These are phyloP conservation scores for Pterostichus niger DNA, from an alignment of 2,888 invertebrate species.

Conservation along the genomic window DNA sequence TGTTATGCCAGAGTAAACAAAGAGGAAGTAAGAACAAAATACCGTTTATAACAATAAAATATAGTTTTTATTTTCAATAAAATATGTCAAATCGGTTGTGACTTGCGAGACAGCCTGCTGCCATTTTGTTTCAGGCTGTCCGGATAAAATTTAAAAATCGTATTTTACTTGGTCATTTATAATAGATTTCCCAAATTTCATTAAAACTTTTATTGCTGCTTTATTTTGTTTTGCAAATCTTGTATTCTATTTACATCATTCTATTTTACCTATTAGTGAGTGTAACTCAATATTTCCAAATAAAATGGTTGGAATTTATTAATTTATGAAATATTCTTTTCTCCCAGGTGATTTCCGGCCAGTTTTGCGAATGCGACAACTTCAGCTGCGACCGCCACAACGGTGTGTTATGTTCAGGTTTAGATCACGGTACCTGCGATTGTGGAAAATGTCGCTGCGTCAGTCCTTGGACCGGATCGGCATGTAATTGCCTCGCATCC, in stretches of 20 bases:
- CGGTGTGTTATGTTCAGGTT: conserved; percentile 87
- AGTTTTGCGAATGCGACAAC: conserved; percentile 97
- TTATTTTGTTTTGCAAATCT: neutral
- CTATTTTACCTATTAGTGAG: neutral
- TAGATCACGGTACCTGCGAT: conserved; percentile 90
- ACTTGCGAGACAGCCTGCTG: no score
- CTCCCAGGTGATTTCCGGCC: conserved; percentile 83
- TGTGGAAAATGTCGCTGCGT: conserved; percentile 93
- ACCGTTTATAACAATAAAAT: no score
- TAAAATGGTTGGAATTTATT: no score
- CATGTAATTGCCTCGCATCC: conserved; percentile 90
- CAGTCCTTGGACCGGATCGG: conserved; percentile 89
- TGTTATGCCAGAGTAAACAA: conserved; percentile 83
- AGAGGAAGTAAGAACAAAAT: conserved; percentile 79
- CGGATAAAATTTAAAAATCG: no score
- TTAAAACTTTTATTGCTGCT: no score
- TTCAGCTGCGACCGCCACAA: conserved; percentile 94
- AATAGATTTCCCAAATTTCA: no score
- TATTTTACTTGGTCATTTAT: no score
- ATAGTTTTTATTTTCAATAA: no score
- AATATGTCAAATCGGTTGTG: no score
- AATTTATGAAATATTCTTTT: conserved; percentile 26
- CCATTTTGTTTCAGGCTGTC: no score
- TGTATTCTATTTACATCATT: neutral
- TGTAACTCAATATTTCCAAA: no score